Evolutionary conservation across 2,888 invertebrate genomes (phyloP).

Genomic region (Brenthis hecate): DNA sequence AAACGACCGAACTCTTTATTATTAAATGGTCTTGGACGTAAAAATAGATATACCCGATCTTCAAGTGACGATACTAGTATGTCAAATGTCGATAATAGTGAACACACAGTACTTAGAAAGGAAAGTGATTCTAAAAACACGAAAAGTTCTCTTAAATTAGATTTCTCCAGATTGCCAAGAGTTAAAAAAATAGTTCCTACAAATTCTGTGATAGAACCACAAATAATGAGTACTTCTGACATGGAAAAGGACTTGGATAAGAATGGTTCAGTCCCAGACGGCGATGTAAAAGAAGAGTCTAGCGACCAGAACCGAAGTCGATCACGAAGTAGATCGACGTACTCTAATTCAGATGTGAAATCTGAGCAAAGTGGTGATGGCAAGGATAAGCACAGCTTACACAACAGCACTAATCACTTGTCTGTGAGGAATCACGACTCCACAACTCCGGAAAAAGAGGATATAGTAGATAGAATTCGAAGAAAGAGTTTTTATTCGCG

Average conservation of each 20-base stretch:
- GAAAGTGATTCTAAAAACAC: constrained; percentile 63
- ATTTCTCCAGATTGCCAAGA: constrained; percentile 83
- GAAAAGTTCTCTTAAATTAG: constrained; percentile 83
- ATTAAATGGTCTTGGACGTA: constrained; percentile 79
- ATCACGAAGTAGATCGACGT: constrained; percentile 70
- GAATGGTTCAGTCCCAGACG: constrained; percentile 55
- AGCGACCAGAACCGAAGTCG: constrained; percentile 61
- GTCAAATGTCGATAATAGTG: constrained; percentile 53
- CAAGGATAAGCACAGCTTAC: constrained; percentile 59
- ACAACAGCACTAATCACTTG: constrained; percentile 58
- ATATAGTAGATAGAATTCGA: constrained; percentile 92
- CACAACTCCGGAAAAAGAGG: constrained; percentile 83
- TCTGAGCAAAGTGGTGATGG: constrained; percentile 61
- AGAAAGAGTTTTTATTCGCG: constrained; percentile 94
- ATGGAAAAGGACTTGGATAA: constrained; percentile 65
- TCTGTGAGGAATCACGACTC: constrained; percentile 73
- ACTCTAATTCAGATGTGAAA: constrained; percentile 78
- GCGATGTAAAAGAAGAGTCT: constrained; percentile 47
- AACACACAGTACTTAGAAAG: constrained; percentile 56
- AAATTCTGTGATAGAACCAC: constrained; percentile 80
- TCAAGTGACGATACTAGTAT: constrained; percentile 68
- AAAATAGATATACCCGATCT: constrained; percentile 74
- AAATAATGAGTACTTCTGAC: constrained; percentile 65
- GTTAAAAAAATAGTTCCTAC: constrained; percentile 83
- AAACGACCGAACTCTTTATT: constrained; percentile 80